Conservation (phyloP, 2,797 vertebrate genomes). For the Halcyon smyrnensis region DNA sequence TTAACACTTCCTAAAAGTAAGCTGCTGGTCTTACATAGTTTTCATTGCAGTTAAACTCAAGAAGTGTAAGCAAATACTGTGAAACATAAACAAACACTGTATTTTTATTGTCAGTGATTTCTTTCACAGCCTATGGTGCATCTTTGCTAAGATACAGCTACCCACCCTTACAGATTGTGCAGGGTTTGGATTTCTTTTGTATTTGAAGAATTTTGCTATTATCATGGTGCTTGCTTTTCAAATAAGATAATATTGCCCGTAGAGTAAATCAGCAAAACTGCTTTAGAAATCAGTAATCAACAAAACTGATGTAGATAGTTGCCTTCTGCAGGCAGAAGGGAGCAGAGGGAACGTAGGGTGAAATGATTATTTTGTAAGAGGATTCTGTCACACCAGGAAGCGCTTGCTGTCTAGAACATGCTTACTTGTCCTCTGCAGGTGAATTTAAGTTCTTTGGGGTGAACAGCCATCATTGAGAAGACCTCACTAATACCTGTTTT, state of each 20-base stretch:
- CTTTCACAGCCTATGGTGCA: neutral
- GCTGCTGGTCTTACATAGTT: neutral
- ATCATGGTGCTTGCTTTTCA: neutral
- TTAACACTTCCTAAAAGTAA: neutral
- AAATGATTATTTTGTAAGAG: conserved; percentile 26
- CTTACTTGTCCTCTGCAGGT: neutral
- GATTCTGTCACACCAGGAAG: neutral
- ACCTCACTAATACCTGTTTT: neutral
- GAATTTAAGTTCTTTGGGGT: neutral
- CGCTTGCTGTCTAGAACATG: neutral
- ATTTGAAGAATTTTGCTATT: neutral
- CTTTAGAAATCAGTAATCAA: neutral
- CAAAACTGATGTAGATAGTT: neutral
- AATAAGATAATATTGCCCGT: rapidly evolving
- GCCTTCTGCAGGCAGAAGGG: neutral
- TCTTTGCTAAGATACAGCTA: neutral
- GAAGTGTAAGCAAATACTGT: neutral
- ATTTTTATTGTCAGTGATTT: neutral
- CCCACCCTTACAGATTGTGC: neutral
- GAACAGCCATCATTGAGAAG: neutral
- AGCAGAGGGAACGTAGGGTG: neutral
- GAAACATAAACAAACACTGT: neutral
- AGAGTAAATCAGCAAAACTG: neutral
- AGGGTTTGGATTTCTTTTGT: neutral
- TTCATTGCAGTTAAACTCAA: neutral